Evolutionary conservation across 2,888 invertebrate species (phyloP).

Genomic region (Lydus trimaculatus): DNA sequence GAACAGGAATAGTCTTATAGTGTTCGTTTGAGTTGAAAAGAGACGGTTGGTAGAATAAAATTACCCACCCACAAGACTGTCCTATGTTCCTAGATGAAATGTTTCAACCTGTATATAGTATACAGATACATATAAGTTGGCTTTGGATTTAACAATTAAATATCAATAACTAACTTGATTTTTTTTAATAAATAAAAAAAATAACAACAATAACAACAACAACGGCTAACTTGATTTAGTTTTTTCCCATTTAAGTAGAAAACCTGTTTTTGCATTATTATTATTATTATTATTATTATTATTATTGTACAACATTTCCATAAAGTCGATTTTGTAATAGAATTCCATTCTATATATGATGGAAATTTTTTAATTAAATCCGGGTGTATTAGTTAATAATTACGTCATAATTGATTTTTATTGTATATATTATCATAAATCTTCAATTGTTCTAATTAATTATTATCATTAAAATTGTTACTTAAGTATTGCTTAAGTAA

Average conservation of each 20-base stretch:
- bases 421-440: background rate
- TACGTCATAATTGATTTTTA: background rate
- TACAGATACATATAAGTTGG: too few species aligned
- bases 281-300: background rate
- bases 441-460: background rate
- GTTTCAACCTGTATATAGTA: too few species aligned
- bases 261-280: background rate
- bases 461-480: background rate
- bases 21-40: too few species aligned
- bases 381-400: background rate
- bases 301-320: too few species aligned
- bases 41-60: too few species aligned
- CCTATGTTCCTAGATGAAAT: too few species aligned
- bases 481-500: background rate
- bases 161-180: background rate
- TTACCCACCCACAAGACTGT: too few species aligned
- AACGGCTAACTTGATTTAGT: background rate
- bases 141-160: background rate
- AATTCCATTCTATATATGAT: background rate
- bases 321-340: background rate
- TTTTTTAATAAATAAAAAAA: too few species aligned
- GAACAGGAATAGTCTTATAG: too few species aligned
- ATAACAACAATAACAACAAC: background rate
- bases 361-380: background rate
- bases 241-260: background rate